phyloP scores from a whole-genome alignment of 2,113 vertebrate genomes.

The Serinus canaria region DNA sequence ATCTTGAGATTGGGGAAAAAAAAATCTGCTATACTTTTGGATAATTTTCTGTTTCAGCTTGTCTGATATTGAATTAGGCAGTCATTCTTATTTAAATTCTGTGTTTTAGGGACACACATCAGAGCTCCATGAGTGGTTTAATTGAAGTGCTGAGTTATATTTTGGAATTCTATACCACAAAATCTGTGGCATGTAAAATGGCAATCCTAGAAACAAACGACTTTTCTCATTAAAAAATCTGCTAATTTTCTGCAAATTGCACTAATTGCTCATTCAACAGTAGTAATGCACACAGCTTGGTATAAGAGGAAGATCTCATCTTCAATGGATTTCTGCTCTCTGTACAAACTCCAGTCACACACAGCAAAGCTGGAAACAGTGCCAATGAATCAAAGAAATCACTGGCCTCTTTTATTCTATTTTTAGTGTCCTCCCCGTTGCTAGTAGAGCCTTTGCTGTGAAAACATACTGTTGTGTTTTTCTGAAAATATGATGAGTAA shows the following conservation, averaged over 20 bases:
- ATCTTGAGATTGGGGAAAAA: background rate
- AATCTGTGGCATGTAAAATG: background rate
- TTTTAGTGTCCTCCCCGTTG: background rate
- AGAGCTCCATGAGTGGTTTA: background rate
- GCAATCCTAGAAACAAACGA: background rate
- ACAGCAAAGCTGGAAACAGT: background rate
- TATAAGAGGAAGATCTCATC: background rate
- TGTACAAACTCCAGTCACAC: background rate
- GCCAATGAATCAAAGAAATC: background rate
- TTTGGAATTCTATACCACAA: background rate
- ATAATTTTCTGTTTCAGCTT: background rate
- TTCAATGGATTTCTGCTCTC: background rate
- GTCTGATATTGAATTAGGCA: background rate
- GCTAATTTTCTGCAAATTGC: background rate
- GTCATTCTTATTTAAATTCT: background rate
- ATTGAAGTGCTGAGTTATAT: background rate
- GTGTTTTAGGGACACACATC: background rate
- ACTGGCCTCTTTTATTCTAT: background rate
- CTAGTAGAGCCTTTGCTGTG: background rate
- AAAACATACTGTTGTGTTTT: background rate
- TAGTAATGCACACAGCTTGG: background rate
- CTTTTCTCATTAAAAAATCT: background rate
- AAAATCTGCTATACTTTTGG: background rate
- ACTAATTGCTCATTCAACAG: background rate
- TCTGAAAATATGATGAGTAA: slow-evolving; percentile 4